phyloP scores from a whole-genome alignment of 2,888 invertebrate species.

The Odontocerum albicorne region DNA sequence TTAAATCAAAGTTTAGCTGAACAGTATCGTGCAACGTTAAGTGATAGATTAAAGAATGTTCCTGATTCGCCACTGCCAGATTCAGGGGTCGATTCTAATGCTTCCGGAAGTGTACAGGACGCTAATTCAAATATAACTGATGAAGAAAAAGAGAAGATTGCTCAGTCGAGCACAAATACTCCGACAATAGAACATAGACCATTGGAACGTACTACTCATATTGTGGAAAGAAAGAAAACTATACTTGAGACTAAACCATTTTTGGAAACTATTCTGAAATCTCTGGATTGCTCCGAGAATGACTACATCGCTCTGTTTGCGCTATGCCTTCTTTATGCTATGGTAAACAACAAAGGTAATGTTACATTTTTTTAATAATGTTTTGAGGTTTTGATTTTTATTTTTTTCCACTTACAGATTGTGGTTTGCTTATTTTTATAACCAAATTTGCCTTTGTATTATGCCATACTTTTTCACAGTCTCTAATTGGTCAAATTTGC shows the following conservation, averaged over 20 bases:
- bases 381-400: conserved; percentile 51
- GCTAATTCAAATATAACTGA: conserved; percentile 82
- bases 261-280: conserved; percentile 84
- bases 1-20: conserved; percentile 21
- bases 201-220: background rate
- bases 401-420: too few species aligned
- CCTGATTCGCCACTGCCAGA: conserved; percentile 56
- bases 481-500: too few species aligned
- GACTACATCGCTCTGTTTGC: conserved; percentile 93
- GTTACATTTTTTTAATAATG: conserved; percentile 43
- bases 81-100: conserved; percentile 44
- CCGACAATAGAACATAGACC: conserved; percentile 24
- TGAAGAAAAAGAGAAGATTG: conserved; percentile 83
- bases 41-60: conserved; percentile 42
- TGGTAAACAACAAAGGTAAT: conserved; percentile 91
- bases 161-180: conserved; percentile 25
- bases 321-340: conserved; percentile 88
- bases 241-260: conserved; percentile 72
- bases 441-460: too few species aligned
- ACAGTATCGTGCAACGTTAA: conserved; percentile 16
- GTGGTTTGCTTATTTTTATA: too few species aligned
- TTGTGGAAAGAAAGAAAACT: conserved; percentile 46
- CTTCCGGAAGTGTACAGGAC: conserved; percentile 49
- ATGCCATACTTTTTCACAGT: too few species aligned
- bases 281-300: conserved; percentile 87